Conservation (phyloP, 2,888 invertebrate genomes). For the Xestia xanthographa region DNA sequence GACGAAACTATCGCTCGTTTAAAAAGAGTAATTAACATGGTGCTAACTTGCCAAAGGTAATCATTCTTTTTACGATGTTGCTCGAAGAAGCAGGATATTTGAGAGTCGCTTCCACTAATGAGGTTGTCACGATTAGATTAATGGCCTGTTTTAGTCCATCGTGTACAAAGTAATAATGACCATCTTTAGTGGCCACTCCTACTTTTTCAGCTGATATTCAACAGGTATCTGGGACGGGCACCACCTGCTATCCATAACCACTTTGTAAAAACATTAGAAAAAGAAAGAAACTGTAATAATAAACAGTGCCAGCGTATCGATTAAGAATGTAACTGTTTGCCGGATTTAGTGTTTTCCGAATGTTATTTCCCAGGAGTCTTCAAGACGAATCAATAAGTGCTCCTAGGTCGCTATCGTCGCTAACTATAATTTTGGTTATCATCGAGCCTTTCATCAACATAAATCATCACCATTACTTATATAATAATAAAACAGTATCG, state of each 20-base stretch:
- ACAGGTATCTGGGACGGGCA: background rate
- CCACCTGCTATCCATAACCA: background rate
- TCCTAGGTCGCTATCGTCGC: background rate
- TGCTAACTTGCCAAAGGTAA: constrained; percentile 22
- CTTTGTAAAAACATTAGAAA: constrained; percentile 1
- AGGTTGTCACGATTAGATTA: constrained; percentile 38
- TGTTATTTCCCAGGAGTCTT: background rate
- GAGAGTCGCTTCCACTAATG: constrained; percentile 37
- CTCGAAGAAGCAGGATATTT: constrained; percentile 29
- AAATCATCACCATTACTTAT: background rate
- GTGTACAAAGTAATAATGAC: constrained; percentile 17
- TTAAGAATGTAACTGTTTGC: background rate
- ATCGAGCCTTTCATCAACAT: background rate
- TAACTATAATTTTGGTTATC: background rate
- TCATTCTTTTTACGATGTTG: constrained; percentile 47
- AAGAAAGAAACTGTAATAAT: background rate
- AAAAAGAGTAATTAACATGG: constrained; percentile 48
- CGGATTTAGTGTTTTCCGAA: background rate
- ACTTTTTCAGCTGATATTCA: background rate
- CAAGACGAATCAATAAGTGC: background rate
- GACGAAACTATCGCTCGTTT: constrained; percentile 41
- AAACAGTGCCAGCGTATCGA: background rate
- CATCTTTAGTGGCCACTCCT: constrained; percentile 15
- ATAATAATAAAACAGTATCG: too few relatives aligned
- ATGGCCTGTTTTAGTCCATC: constrained; percentile 18